Conservation (phyloP, 2,113 vertebrate genomes). For the Plotosus lineatus region DNA sequence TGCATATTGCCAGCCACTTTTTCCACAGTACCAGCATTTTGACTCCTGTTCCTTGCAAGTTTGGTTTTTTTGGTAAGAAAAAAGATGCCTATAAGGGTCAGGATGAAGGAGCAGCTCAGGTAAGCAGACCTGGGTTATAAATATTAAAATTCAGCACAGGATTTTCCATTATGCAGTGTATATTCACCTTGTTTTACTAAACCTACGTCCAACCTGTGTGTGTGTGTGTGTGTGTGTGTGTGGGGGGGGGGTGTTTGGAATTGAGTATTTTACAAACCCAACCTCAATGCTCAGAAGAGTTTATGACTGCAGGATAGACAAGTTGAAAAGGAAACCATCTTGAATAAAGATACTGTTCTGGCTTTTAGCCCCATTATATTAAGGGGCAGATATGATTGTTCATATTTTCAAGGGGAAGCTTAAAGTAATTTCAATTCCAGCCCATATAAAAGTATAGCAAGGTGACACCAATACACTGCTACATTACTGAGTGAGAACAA, state of each 20-base stretch:
- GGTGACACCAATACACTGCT: constrained; percentile 12
- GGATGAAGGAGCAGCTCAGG: constrained; percentile 2
- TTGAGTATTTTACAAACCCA: background rate
- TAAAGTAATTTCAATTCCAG: constrained; percentile 52
- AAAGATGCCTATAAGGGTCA: constrained; percentile 25
- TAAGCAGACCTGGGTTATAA: constrained; percentile 41
- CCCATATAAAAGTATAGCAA: constrained; percentile 2
- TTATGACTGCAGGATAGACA: background rate
- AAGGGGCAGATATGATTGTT: constrained; percentile 59
- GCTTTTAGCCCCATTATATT: constrained; percentile 50
- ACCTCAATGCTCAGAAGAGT: background rate
- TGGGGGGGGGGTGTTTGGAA: too few relatives aligned
- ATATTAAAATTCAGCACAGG: constrained; percentile 22
- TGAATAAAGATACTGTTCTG: constrained; percentile 20
- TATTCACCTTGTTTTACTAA: background rate
- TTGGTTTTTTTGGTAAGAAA: too few relatives aligned
- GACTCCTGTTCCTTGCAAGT: background rate
- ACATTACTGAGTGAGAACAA: constrained; percentile 1
- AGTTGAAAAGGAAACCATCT: constrained; percentile 40
- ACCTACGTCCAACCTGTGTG: too few relatives aligned
- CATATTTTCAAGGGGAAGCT: constrained; percentile 53
- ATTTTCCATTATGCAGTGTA: background rate
- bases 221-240: too few relatives aligned
- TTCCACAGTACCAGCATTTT: too few relatives aligned
- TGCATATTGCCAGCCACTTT: too few relatives aligned